phyloP scores from a whole-genome alignment of 37 sponge, comb jelly and placozoan genomes.

The Beroe forskalii region DNA sequence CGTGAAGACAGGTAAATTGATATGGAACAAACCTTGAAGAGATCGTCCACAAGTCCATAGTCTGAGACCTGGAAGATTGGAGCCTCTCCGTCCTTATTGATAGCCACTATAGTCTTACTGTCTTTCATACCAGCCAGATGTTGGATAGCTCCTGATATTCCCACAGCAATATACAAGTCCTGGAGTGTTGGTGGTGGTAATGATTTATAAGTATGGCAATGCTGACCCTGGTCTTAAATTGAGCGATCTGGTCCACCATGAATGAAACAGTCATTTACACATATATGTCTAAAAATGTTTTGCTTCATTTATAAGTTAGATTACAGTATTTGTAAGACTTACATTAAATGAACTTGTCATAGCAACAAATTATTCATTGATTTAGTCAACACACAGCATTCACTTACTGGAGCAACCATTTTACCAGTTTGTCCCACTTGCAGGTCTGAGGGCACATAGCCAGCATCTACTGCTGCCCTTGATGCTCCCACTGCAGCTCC shows the following conservation, averaged over 20 bases:
- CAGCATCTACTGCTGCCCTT: constrained; percentile 99
- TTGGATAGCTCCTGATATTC: constrained; percentile 99
- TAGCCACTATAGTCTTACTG: constrained; percentile 98
- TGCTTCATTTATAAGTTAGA: too few relatives aligned
- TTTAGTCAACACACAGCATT: too few relatives aligned
- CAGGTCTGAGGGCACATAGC: constrained; percentile 96
- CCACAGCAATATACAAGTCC: constrained; percentile 98
- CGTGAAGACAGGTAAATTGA: too few relatives aligned
- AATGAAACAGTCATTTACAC: too few relatives aligned
- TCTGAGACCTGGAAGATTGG: constrained; percentile 99
- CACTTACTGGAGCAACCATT: constrained; percentile 96
- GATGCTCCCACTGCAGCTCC: constrained; percentile 98
- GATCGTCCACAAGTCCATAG: constrained; percentile 95
- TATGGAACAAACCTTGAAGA: constrained; percentile 94
- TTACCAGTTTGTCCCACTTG: constrained; percentile 99
- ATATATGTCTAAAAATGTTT: too few relatives aligned
- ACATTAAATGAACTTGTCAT: too few relatives aligned
- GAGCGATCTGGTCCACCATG: too few relatives aligned
- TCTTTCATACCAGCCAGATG: constrained; percentile 99
- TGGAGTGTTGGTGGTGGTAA: too few relatives aligned
- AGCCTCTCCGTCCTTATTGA: constrained; percentile 98
- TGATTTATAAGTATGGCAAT: neutral
- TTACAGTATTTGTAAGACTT: too few relatives aligned
- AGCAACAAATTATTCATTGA: too few relatives aligned
- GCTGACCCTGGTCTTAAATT: too few relatives aligned